Evolutionary conservation across 2,797 vertebrate species (phyloP).

Genomic region (Platyrinchus mystaceus): DNA sequence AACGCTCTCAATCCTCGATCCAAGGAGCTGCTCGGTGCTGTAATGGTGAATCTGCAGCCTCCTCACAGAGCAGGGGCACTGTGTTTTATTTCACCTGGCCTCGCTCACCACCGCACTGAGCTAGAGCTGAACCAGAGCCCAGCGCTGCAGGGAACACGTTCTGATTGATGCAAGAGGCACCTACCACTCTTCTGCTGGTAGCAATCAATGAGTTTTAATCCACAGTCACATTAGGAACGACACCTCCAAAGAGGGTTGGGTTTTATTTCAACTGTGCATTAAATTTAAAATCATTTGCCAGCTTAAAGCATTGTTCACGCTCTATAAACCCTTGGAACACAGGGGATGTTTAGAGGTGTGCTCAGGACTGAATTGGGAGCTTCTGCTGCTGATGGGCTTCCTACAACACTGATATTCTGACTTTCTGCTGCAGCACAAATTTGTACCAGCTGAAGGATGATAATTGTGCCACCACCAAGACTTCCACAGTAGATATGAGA

Average conservation of each 20-base stretch:
- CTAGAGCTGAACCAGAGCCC: background rate
- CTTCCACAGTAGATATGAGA: rapidly evolving
- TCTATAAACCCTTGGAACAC: background rate
- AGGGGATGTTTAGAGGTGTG: background rate
- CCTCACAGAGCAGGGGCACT: rapidly evolving
- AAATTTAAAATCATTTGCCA: background rate
- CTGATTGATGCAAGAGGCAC: background rate
- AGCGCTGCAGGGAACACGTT: background rate
- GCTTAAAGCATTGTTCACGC: background rate
- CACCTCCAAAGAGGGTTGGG: background rate
- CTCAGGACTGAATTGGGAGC: background rate
- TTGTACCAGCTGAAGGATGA: background rate
- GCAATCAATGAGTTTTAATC: background rate
- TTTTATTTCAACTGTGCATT: background rate
- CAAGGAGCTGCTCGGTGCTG: background rate
- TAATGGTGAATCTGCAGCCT: background rate
- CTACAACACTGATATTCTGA: background rate
- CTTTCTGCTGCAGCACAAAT: background rate
- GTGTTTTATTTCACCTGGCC: background rate
- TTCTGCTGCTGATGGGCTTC: background rate
- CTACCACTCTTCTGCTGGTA: background rate
- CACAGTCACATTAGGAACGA: rapidly evolving
- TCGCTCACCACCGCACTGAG: background rate
- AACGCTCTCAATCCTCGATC: rapidly evolving
- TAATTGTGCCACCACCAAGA: background rate